Percentiles rank a stretch among this genome's conserved stretches.
These are phyloP conservation scores for Chymomyza fuscimana DNA, from an alignment of 2,888 invertebrate species.

Conservation along the genomic window DNA sequence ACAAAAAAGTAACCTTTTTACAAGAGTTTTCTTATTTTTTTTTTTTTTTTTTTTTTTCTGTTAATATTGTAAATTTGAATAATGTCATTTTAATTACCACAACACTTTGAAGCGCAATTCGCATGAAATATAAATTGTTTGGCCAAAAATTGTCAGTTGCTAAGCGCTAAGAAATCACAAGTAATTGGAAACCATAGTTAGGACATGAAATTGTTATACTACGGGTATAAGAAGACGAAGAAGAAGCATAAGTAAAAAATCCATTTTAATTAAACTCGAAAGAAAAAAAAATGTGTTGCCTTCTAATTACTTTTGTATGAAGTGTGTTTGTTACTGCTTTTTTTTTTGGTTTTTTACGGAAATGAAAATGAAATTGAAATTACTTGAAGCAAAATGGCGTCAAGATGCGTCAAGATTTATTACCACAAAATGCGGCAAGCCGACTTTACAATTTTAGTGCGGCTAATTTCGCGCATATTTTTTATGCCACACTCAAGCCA, in stretches of 20 bases:
- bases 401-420: slow-evolving; percentile 60
- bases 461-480: slow-evolving; percentile 51
- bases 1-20: slow-evolving; percentile 32
- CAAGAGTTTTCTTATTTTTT: slow-evolving; percentile 19
- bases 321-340: background rate
- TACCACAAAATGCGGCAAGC: slow-evolving; percentile 38
- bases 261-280: slow-evolving; percentile 47
- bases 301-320: slow-evolving; percentile 58
- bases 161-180: slow-evolving; percentile 28
- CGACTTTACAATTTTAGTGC: slow-evolving; percentile 28
- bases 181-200: slow-evolving; percentile 28
- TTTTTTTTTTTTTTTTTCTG: slow-evolving; percentile 11
- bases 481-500: background rate
- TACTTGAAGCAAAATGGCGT: slow-evolving; percentile 30
- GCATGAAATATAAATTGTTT: slow-evolving; percentile 20
- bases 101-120: slow-evolving; percentile 39
- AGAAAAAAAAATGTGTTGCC: slow-evolving; percentile 39
- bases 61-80: slow-evolving; percentile 58
- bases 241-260: slow-evolving; percentile 33
- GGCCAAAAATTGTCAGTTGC: slow-evolving; percentile 12
- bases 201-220: no score
- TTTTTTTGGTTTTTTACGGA: slow-evolving; percentile 16
- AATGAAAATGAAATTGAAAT: slow-evolving; percentile 56
- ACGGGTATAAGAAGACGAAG: slow-evolving; percentile 19
- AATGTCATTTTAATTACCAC: slow-evolving; percentile 74